Conservation (phyloP, 1,140 invertebrate genomes). For the Chionoecetes opilio region DNA sequence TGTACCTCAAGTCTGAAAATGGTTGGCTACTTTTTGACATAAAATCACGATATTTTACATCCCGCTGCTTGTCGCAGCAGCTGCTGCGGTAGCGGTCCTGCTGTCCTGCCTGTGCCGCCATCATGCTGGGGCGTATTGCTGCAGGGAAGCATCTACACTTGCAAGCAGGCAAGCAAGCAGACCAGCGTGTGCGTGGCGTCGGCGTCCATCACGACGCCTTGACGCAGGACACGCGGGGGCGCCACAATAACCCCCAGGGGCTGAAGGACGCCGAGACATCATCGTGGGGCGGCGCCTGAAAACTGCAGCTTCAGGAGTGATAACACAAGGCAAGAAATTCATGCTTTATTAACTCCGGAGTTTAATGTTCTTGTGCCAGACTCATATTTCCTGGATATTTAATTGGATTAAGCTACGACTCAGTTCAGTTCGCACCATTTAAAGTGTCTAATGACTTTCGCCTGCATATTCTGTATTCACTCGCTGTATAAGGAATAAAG, state of each 20-base stretch:
- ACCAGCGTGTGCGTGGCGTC: too few relatives aligned
- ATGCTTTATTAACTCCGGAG: constrained; percentile 9
- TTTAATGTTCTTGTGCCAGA: constrained; percentile 20
- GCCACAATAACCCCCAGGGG: background rate
- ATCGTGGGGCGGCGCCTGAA: constrained; percentile 23
- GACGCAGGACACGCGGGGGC: background rate
- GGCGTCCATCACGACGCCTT: background rate
- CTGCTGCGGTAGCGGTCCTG: too few relatives aligned
- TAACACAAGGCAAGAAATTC: constrained; percentile 29
- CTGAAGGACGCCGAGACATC: background rate
- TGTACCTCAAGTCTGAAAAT: background rate
- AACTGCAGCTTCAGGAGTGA: constrained; percentile 27
- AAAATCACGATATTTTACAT: background rate
- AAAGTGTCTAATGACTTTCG: background rate
- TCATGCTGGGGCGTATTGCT: background rate
- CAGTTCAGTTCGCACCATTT: constrained; percentile 19
- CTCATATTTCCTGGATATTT: constrained; percentile 30
- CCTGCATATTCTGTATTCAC: constrained; percentile 28
- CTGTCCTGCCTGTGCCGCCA: background rate
- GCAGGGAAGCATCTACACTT: background rate
- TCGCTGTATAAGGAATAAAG: constrained; percentile 20
- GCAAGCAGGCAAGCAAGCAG: background rate
- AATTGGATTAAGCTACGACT: constrained; percentile 19
- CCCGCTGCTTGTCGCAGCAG: too few relatives aligned
- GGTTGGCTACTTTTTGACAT: background rate